A percentile compares a stretch with the other conserved stretches of the same genome.
These are phyloP conservation scores for Oceanodroma leucorhoa DNA, from an alignment of 2,797 vertebrate species.

Conservation along the genomic window DNA sequence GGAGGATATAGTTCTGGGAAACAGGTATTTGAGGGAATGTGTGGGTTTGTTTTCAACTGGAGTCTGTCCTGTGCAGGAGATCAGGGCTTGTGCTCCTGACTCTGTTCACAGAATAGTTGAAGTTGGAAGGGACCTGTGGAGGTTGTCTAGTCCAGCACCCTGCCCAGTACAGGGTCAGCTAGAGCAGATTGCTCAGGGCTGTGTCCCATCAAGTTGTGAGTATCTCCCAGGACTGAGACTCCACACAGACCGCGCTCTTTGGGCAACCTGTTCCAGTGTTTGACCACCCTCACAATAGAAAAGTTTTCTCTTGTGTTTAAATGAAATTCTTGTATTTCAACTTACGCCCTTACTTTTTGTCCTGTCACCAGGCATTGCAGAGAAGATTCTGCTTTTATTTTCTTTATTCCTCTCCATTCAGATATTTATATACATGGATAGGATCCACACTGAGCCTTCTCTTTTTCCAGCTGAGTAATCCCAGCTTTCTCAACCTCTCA, in stretches of 20 bases:
- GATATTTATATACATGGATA: neutral
- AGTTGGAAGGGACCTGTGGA: neutral
- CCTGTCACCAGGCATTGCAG: neutral
- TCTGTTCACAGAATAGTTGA: neutral
- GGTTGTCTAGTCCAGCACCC: neutral
- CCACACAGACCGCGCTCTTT: neutral
- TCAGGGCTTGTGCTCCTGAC: neutral
- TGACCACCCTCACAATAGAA: neutral
- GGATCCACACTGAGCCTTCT: neutral
- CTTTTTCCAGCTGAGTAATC: neutral
- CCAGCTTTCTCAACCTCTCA: neutral
- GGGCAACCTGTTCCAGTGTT: neutral
- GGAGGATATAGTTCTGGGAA: conserved; percentile 83
- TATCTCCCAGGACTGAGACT: neutral
- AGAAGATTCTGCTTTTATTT: neutral
- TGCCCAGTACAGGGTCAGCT: neutral
- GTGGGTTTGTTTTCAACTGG: neutral
- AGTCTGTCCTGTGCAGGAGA: neutral
- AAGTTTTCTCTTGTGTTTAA: neutral
- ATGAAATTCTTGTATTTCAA: neutral
- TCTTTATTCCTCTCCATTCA: neutral
- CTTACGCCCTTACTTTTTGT: neutral
- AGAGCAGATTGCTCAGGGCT: neutral
- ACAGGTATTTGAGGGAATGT: conserved; percentile 70
- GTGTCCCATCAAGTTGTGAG: neutral